Percentiles rank a stretch among this genome's conserved stretches.
phyloP scores from a whole-genome alignment of 1,140 invertebrate genomes.

The Bombus confusus region DNA sequence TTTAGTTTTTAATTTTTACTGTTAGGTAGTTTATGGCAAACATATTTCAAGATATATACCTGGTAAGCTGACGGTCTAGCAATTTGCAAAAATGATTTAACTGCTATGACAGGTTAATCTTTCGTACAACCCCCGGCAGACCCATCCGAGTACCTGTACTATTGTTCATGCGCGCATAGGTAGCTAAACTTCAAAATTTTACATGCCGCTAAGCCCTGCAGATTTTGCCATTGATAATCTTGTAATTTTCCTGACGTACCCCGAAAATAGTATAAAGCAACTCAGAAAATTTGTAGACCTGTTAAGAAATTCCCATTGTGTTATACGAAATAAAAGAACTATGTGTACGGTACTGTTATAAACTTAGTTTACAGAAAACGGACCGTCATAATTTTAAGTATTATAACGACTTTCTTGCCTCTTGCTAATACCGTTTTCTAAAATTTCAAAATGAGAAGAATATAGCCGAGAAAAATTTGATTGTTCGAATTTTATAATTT shows the following conservation, averaged over 20 bases:
- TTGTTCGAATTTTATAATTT: neutral
- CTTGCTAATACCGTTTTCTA: no score
- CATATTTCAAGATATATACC: no score
- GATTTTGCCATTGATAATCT: neutral
- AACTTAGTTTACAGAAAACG: neutral
- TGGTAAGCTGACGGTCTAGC: no score
- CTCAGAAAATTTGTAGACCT: no score
- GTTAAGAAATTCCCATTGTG: no score
- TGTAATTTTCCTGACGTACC: fast-evolving
- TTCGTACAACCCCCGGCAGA: neutral
- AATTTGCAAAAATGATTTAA: neutral
- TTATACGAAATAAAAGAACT: no score
- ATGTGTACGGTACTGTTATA: neutral
- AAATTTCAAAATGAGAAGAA: neutral
- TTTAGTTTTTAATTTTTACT: no score
- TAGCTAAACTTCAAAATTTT: slow-evolving; percentile 9
- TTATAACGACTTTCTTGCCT: no score
- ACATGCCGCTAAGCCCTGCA: no score
- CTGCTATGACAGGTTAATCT: fast-evolving
- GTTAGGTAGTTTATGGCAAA: no score
- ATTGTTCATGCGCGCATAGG: neutral
- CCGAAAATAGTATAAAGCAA: neutral
- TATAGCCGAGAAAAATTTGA: neutral
- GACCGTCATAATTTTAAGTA: no score
- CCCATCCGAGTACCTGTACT: slow-evolving; percentile 12